Evolutionary conservation across 2,888 invertebrate genomes (phyloP), one percentile per base, ranked within the genome.

Genomic region (Amiota mariae): DNA sequence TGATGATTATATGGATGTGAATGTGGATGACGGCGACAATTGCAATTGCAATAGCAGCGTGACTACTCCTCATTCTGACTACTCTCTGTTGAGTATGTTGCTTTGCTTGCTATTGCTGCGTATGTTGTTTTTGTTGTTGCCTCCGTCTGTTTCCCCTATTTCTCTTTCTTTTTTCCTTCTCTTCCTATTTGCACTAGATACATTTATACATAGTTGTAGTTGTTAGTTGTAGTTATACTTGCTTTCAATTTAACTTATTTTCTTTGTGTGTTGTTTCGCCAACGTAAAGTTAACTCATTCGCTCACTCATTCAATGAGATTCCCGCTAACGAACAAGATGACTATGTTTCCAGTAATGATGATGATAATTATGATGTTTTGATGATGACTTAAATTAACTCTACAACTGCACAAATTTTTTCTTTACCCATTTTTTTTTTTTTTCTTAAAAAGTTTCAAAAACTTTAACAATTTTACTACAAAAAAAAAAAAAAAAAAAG

Each of bases 221-320:
- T 74, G 75, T 68, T 73, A 36, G 36, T 36, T 36, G 67, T 46
- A 72, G 68, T 72, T 77, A 72, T 75, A 57, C 49, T 79, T 73
- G 79, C 80, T 81, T 80, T 79, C 80, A 80, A 79, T 79, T 79
- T 79, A 76, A 77, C 77, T 78, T 74, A 76, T 77, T 59, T 73
- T 74, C 48, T 47, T 18, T 6, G 54, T 24, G 15, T n/a, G 46
- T 72, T 77, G 80, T 79, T 82, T 81, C 78, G 84, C 78, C 78
- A 79, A 68, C 71, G 56, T 57, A 61, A 49, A 18, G 15, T 46
- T 63, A 8, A 48, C 64, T 54, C 13, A n/a, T 79, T 75, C 24
- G 61, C 67, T 71, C 59, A 8, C 15, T 36, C 51, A 48, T 11
- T 47, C 51, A 46, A 11, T 57, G 61, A 81, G 3, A 6, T 36